phyloP scores from a whole-genome alignment of 2,888 invertebrate species.

The Pinctada fucata region DNA sequence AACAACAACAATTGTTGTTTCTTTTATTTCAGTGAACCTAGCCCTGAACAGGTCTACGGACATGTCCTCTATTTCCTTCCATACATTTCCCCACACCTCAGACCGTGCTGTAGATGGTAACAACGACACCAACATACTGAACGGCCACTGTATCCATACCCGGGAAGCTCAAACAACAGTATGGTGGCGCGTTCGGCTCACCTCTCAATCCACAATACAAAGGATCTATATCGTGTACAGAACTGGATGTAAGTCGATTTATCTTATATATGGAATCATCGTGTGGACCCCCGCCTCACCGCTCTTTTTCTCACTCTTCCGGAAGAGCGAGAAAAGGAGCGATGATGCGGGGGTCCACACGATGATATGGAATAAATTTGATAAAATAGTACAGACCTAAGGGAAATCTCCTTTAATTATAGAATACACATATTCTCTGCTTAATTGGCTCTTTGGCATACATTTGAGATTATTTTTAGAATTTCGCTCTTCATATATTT shows the following conservation, averaged over 20 bases:
- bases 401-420: too few relatives aligned
- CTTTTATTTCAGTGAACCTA: conserved; percentile 25
- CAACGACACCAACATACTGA: background rate
- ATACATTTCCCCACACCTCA: background rate
- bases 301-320: too few relatives aligned
- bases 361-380: too few relatives aligned
- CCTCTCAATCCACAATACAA: background rate
- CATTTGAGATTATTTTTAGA: too few relatives aligned
- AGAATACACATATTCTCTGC: too few relatives aligned
- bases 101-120: background rate
- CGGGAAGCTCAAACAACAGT: background rate
- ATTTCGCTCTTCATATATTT: too few relatives aligned
- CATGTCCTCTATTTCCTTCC: conserved; percentile 11
- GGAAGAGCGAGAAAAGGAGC: too few relatives aligned
- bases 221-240: background rate
- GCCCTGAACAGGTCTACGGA: conserved; percentile 7
- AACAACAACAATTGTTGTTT: too few relatives aligned
- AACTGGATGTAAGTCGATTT: background rate
- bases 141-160: background rate
- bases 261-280: background rate
- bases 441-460: too few relatives aligned
- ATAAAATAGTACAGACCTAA: too few relatives aligned
- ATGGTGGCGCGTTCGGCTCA: background rate
- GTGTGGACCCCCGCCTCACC: too few relatives aligned
- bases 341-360: too few relatives aligned